Evolutionary conservation across 2,113 vertebrate species (phyloP), one percentile per base, ranked within the genome.

Genomic region (Hystrix cristata): DNA sequence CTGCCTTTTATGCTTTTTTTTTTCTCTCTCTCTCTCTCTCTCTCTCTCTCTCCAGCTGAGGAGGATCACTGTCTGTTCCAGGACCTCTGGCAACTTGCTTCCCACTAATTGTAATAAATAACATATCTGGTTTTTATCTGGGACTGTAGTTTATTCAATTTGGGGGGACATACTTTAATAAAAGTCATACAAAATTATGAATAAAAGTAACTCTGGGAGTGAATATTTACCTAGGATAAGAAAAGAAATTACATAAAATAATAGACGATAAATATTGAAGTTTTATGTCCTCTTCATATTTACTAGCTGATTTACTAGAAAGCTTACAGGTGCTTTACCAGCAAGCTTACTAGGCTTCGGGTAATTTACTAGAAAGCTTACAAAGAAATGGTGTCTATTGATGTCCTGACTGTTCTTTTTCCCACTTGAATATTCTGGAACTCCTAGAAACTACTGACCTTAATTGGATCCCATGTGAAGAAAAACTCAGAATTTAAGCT

Each of bases 171-270:
- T 64, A 59, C 25, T 94, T 96, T 69, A 92, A 80, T 12, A 93
- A 82, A 91, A 79, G 55, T 19, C 46, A 38, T 53, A 7, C 18
- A 69, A 79, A 93, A 51, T 71, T 71, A 84, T 90, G 9, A 69
- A 85, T 51, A 71, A 86, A 92, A 89, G 48, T 2, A 90, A 43
- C 67, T 93, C 65, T 72, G 78, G 78, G 94, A 69, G 19, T 87
- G 14, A 94, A 34, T 62, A n/a, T 60, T 76, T 88, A 48, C 55
- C 82, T 74, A 84, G 16, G 69, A 72, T 69, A 15, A 83, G 51
- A 79, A 55, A 62, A 53, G 0, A 93, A 87, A 64, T 81, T 14
- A 71, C 59, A 59, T 82, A 85, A 93, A 94, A 90, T 69, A 51
- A 7, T 46, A 27, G 27, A 13, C 60, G 53, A 78, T 46, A 38